Base-by-base conservation (phyloP, 2,113 vertebrate species). In the Hiodon tergisus region DNA sequence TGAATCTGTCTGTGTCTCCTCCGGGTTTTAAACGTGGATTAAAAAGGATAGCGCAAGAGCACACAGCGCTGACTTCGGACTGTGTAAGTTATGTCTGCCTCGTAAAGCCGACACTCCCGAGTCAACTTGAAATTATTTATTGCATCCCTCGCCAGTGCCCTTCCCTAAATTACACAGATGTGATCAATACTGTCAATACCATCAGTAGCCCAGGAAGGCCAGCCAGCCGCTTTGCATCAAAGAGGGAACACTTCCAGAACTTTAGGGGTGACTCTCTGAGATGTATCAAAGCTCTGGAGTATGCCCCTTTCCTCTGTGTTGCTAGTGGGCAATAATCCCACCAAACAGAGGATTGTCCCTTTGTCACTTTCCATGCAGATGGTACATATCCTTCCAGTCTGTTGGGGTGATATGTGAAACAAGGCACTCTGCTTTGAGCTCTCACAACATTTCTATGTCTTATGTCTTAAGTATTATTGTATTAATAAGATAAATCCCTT, bases 81-180 rank as follows among this genome's bases (percentile, higher is more conserved):
- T 57, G 82, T 78, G 78, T 84, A 84, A 84, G 80, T 82, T 79
- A 86, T 84, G 75, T 54, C 80, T 79, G 76, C 81, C 73, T 81
- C 78, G 81, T 84, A 81, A 80, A 70, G 80, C 77, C 79, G 13
- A 55, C 84, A 16, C 7, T 3, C 17, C 11, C 47, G 52, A 77
- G 80, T 84, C 81, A 81, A 67, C 77, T 77, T 81, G 69, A 74
- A 82, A 77, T 81, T 83, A 83, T 83, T 86, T 87, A 83, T 83
- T 77, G 81, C 75, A 69, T 61, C 68, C 86, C 76, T 50, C 77
- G 47, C 61, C 73, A 48, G 6, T 73, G 79, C 74, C 80, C 79
- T 84, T 81, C 84, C 78, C 80, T 80, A 78, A 83, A 80, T 83
- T 74, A 75, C 14, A 71, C 67, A 78, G 79, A 82, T 78, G 79